phyloP scores from a whole-genome alignment of 2,113 vertebrate genomes.

The Acanthochromis polyacanthus region DNA sequence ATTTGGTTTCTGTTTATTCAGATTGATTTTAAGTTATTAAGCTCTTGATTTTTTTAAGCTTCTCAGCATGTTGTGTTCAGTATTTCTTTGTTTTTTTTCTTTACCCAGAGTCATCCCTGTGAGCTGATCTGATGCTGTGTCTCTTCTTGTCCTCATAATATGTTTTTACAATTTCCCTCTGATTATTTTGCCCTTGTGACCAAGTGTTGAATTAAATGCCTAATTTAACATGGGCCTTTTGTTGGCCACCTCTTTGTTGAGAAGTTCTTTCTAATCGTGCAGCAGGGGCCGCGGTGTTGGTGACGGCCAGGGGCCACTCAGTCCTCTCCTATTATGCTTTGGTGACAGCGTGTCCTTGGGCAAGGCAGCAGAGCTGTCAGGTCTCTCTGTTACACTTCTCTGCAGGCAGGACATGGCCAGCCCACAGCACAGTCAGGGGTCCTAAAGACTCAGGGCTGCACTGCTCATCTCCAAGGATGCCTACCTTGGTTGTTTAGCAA shows the following conservation, averaged over 20 bases:
- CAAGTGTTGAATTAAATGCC: constrained; percentile 84
- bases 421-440: constrained; percentile 81
- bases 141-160: constrained; percentile 43
- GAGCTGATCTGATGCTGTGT: constrained; percentile 17
- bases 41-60: not conserved
- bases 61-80: not conserved
- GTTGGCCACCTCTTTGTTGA: constrained; percentile 76
- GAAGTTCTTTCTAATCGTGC: constrained; percentile 73
- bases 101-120: constrained; percentile 25
- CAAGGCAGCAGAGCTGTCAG: constrained; percentile 84
- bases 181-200: constrained; percentile 84
- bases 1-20: constrained; percentile 7
- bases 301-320: constrained; percentile 68
- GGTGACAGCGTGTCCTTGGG: constrained; percentile 81
- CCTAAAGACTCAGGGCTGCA: constrained; percentile 64
- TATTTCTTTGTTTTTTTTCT: constrained; percentile 4
- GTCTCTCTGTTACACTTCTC: constrained; percentile 84
- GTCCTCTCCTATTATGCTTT: constrained; percentile 72
- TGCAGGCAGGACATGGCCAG: constrained; percentile 76
- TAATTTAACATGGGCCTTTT: constrained; percentile 86
- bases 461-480: constrained; percentile 78
- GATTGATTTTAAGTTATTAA: not conserved
- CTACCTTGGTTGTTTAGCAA: constrained; percentile 83
- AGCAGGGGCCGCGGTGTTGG: constrained; percentile 72
- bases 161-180: constrained; percentile 69